Evolutionary conservation across 2,113 vertebrate species (phyloP).

Genomic region (Malaclemys terrapin): DNA sequence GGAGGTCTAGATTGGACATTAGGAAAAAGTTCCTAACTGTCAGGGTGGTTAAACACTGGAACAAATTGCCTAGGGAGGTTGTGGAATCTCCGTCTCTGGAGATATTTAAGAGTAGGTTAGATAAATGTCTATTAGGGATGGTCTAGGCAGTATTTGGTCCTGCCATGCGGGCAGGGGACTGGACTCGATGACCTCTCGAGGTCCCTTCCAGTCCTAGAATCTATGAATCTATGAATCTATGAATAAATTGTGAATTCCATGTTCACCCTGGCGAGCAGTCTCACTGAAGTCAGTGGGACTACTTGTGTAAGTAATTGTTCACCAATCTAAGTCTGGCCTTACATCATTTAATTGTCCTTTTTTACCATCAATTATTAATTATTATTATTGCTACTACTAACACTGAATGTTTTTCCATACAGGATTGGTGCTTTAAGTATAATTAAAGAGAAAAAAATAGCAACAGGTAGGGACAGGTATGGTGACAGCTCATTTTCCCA

Average conservation of each 20-base stretch:
- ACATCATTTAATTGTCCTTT: not conserved
- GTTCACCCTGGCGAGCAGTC: not conserved
- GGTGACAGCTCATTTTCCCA: not conserved
- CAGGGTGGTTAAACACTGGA: too few species aligned
- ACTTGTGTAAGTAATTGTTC: not conserved
- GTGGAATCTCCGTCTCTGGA: too few species aligned
- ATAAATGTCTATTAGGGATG: too few species aligned
- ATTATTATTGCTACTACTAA: not conserved
- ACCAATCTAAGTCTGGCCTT: not conserved
- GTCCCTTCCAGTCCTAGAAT: too few species aligned
- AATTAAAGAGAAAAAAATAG: not conserved
- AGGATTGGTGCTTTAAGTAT: not conserved
- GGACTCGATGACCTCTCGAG: too few species aligned
- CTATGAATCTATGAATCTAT: too few species aligned
- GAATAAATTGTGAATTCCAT: not conserved
- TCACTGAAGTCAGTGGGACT: rapidly evolving
- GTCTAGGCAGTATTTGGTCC: too few species aligned
- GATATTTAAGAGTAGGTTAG: too few species aligned
- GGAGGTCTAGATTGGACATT: too few species aligned
- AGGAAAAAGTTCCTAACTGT: too few species aligned
- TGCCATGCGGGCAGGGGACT: too few species aligned
- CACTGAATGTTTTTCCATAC: not conserved
- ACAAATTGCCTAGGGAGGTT: too few species aligned
- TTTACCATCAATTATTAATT: not conserved
- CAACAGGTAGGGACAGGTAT: not conserved